Evolutionary conservation across 2,888 invertebrate genomes (phyloP), one percentile per base, ranked within the genome.

Genomic region (Dasypogon diadema): DNA sequence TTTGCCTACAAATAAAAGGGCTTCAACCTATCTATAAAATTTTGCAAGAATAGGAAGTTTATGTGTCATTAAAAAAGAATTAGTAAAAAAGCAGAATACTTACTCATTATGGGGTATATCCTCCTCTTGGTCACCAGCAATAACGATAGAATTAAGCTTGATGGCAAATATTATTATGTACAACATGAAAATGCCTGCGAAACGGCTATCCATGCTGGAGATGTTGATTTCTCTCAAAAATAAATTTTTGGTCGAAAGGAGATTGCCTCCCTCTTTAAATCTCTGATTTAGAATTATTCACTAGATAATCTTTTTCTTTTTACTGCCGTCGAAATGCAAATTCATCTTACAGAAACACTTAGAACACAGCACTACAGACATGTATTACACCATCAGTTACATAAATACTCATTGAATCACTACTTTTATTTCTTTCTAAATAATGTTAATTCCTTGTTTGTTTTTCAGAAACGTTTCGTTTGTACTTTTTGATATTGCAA

Each of bases 81-180:
- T 21, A 21, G 12, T 51, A 51, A n/a, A 5, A 24, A 30, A 18
- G 6, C n/a, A 60, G 12, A 6, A 37, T 65, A 89, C 94, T 93
- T 89, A 95, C 95, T 94, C 94, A 87, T 93, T 93, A 87, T 94
- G 94, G 77, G 94, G 95, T 84, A 95, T 95, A 86, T 94, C 94
- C 89, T 95, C 94, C 83, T 94, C 93, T 87, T 94, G 94, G 87
- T 94, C 94, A 56, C 82, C 85, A 77, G 79, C 78, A 77, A 83
- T 83, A 77, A 79, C 79, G 58, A 81, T 80, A 77, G 82, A 81
- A 79, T 83, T 82, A 79, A 81, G 80, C 81, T 84, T 81, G 73
- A 84, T 80, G 79, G 81, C 79, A 75, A 84, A 82, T 77, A 83
- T 77, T 75, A 82, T 81, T 78, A 85, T 80, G 79, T 82, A 82